Conservation (phyloP, 2,888 invertebrate genomes). For the Emesis castigata region DNA sequence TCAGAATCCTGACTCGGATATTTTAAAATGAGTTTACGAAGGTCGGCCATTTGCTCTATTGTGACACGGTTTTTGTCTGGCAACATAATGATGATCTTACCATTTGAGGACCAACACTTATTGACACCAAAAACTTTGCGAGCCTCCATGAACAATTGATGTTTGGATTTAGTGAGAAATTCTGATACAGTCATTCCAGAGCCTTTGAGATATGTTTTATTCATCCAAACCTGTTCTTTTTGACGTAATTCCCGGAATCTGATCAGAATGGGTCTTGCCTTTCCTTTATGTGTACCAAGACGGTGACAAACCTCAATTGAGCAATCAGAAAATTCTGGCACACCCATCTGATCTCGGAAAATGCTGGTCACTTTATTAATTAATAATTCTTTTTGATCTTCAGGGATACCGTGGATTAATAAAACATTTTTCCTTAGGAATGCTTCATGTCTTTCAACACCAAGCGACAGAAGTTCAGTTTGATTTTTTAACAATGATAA, state of each 20-base stretch:
- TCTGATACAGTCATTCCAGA: constrained; percentile 17
- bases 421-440: constrained; percentile 11
- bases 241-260: background rate
- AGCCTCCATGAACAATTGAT: too few relatives aligned
- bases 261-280: background rate
- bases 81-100: too few relatives aligned
- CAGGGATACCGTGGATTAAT: constrained; percentile 5
- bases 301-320: constrained; percentile 7
- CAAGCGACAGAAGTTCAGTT: background rate
- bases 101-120: too few relatives aligned
- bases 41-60: too few relatives aligned
- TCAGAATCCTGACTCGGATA: too few relatives aligned
- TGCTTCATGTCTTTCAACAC: constrained; percentile 6
- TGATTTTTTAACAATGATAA: too few relatives aligned
- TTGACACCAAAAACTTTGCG: too few relatives aligned
- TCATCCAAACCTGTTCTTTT: background rate
- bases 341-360: background rate
- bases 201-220: background rate
- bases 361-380: background rate
- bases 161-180: too few relatives aligned
- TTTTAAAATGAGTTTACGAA: too few relatives aligned
- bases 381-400: background rate
- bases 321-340: background rate
- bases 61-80: too few relatives aligned
- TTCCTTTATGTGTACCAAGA: background rate